These are phyloP conservation scores for Cranoglanis bouderius DNA, from an alignment of 2,113 vertebrate species.

Conservation along the genomic window DNA sequence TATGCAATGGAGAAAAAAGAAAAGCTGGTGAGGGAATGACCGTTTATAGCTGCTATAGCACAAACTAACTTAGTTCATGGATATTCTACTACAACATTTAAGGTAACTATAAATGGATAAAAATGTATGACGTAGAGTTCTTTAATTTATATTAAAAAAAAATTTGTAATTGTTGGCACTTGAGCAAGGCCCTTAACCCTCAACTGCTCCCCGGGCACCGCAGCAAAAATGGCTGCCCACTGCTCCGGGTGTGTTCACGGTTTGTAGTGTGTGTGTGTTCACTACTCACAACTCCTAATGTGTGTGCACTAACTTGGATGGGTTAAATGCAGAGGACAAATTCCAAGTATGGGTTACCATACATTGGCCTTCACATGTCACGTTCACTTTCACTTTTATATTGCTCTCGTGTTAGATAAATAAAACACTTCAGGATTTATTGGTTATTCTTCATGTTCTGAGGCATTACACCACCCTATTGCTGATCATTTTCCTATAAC, in stretches of 20 bases:
- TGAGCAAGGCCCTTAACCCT: too few relatives aligned
- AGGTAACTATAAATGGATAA: background rate
- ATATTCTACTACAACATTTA: background rate
- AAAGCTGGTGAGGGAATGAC: background rate
- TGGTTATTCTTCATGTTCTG: background rate
- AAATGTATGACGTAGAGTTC: background rate
- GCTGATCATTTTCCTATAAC: background rate
- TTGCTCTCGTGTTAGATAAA: background rate
- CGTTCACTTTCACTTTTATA: too few relatives aligned
- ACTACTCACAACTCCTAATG: too few relatives aligned
- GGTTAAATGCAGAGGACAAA: too few relatives aligned
- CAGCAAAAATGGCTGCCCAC: too few relatives aligned
- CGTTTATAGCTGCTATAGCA: background rate
- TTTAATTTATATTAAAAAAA: background rate
- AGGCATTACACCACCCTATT: background rate
- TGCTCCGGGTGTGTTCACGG: too few relatives aligned
- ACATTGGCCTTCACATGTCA: too few relatives aligned
- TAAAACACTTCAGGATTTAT: background rate
- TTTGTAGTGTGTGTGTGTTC: too few relatives aligned
- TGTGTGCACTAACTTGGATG: too few relatives aligned
- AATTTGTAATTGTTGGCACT: background rate
- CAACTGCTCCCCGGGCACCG: too few relatives aligned
- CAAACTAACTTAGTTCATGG: background rate
- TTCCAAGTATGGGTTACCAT: too few relatives aligned
- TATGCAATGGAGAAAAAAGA: background rate